phyloP scores from a whole-genome alignment of 2,888 invertebrate species.

The Pandemis heparana region DNA sequence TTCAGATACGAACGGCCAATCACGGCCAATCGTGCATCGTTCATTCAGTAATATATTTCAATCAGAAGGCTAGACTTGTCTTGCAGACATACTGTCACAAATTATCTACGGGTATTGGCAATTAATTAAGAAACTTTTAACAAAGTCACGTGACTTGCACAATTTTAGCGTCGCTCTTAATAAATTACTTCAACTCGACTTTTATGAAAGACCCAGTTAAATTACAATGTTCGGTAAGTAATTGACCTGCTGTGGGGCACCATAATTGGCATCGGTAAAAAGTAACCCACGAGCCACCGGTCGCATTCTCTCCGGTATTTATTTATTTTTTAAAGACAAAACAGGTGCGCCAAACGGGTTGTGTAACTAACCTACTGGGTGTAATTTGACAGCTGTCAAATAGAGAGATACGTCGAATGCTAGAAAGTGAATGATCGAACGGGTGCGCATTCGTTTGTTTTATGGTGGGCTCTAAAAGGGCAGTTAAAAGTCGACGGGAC shows the following conservation, averaged over 20 bases:
- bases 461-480: conserved; percentile 24
- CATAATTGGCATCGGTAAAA: conserved; percentile 46
- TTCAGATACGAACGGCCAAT: background rate
- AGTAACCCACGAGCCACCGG: conserved; percentile 40
- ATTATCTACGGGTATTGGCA: background rate
- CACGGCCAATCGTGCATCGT: background rate
- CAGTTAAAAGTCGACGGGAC: conserved; percentile 3
- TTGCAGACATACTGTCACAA: background rate
- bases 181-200: conserved; percentile 9
- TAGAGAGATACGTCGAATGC: conserved; percentile 54
- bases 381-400: conserved; percentile 69
- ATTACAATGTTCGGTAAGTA: conserved; percentile 40
- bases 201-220: conserved; percentile 21
- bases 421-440: conserved; percentile 45
- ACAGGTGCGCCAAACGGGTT: conserved; percentile 65
- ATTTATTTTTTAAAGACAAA: conserved; percentile 29
- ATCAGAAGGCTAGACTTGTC: background rate
- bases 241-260: conserved; percentile 36
- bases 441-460: conserved; percentile 19
- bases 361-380: conserved; percentile 50
- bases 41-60: background rate
- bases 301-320: conserved; percentile 37
- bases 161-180: conserved; percentile 3
- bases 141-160: background rate
- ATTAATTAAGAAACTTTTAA: background rate